Evolutionary conservation across 2,888 invertebrate genomes (phyloP), one percentile per base, ranked within the genome.

Genomic region (Acrobeloides nanus): DNA sequence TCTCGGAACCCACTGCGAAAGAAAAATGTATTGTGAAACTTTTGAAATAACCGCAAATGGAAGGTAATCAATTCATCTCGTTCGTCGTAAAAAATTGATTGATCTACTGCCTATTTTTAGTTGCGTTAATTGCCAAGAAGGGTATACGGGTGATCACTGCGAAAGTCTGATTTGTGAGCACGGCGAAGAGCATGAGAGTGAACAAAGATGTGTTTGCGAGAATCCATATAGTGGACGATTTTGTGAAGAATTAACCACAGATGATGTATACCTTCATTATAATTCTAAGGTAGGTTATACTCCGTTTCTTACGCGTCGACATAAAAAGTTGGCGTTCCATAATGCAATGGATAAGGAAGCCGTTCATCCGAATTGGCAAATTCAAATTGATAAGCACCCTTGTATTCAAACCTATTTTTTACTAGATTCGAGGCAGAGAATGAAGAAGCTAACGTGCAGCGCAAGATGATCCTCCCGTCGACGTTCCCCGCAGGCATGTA

Each of bases 1-100:
- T 40, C 56, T 62, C 10, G 68, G 68, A 4, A 59, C 54, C 6
- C 60, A 64, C 39, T 68, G 68, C 20, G 65, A 68, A 43, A 60
- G 57, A 35, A 51, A 61, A 15, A 53, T 61, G 53, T 48, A 56
- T 20, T 55, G 55, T 39, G 24, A 21, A 15, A 38, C 46, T 4
- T 56, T 40, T 32, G 55, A 57, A 40, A 37, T 48, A 23, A 23
- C 23, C 18, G 27, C 21, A 8, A 54, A 59, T 18, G 59, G 56
- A 7, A 38, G 32, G 47, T 56, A 25, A 8, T 21, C 25, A 7
- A 32, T 21, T n/a, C 7, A 4, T 53, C 23, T n/a, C n/a, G n/a
- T n/a, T n/a, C n/a, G n/a, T n/a, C n/a, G n/a, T n/a, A n/a, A n/a
- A n/a, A n/a, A n/a, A n/a, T n/a, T n/a, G n/a, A n/a, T n/a, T n/a